Conservation (phyloP, 2,113 vertebrate species). For the Dryoscopus gambensis region DNA sequence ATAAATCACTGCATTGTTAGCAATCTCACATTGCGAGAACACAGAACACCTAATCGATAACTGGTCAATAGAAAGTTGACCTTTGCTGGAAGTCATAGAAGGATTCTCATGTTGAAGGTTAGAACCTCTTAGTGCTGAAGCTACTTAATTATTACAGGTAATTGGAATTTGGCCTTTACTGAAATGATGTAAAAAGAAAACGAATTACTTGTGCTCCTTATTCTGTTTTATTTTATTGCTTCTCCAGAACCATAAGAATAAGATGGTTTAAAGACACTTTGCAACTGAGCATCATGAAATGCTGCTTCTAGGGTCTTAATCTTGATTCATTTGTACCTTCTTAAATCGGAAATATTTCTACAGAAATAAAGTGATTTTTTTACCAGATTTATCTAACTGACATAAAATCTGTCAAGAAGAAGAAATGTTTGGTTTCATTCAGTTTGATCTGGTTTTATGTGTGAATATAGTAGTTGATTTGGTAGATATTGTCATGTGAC, state of each 20-base stretch:
- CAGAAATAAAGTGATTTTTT: neutral
- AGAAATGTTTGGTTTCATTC: neutral
- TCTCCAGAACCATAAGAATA: neutral
- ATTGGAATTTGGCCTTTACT: neutral
- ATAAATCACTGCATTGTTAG: neutral
- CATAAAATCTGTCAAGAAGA: neutral
- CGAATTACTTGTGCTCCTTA: rapidly evolving
- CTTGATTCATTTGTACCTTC: neutral
- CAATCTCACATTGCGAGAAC: neutral
- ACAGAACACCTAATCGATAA: neutral
- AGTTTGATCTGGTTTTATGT: neutral
- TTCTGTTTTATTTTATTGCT: neutral
- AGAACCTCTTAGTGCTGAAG: neutral
- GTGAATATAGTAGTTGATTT: neutral
- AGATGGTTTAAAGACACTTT: neutral
- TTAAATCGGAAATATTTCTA: neutral
- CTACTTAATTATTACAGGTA: neutral
- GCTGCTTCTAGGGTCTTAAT: neutral
- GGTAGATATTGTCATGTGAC: neutral
- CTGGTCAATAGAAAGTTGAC: conserved; percentile 3
- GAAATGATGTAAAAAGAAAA: neutral
- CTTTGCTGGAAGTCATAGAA: neutral
- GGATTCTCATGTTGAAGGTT: neutral
- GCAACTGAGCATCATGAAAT: neutral
- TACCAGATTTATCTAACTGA: neutral